Evolutionary conservation across 2,888 invertebrate genomes (phyloP).

Genomic region (Copidosoma aretas): DNA sequence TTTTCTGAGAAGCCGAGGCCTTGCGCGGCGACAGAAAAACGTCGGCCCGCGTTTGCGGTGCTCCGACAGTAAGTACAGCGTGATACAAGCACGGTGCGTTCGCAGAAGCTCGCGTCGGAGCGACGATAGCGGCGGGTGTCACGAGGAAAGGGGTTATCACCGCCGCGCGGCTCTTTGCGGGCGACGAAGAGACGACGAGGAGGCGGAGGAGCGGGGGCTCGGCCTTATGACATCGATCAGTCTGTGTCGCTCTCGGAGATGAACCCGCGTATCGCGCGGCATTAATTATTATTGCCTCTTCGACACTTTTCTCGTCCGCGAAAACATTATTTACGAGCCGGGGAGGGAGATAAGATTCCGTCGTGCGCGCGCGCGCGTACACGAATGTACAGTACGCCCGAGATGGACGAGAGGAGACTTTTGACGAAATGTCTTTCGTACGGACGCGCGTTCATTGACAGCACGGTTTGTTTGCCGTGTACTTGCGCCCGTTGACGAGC

Average conservation of each 20-base stretch:
- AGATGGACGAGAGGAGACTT: neutral
- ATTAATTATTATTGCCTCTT: constrained; percentile 62
- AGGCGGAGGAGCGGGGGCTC: constrained; percentile 35
- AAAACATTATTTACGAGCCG: constrained; percentile 47
- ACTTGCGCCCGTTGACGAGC: neutral
- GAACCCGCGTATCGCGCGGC: constrained; percentile 52
- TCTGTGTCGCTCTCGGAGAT: constrained; percentile 55
- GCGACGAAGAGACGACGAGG: constrained; percentile 1
- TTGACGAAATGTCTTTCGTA: neutral
- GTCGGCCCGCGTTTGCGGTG: neutral
- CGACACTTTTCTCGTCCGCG: constrained; percentile 55
- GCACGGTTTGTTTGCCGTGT: neutral
- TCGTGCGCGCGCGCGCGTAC: neutral
- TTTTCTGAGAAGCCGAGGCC: neutral
- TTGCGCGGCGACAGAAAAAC: neutral
- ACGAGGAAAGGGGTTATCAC: constrained; percentile 58
- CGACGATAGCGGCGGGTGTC: constrained; percentile 47
- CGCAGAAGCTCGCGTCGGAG: neutral
- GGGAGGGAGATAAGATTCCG: constrained; percentile 21
- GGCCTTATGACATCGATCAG: constrained; percentile 62
- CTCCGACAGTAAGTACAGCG: no score
- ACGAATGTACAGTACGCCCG: neutral
- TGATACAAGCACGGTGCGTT: neutral
- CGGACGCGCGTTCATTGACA: constrained; percentile 24
- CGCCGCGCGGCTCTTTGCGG: neutral